Evolutionary conservation across 2,888 invertebrate genomes (phyloP).

Genomic region (Agrotis ipsilon): DNA sequence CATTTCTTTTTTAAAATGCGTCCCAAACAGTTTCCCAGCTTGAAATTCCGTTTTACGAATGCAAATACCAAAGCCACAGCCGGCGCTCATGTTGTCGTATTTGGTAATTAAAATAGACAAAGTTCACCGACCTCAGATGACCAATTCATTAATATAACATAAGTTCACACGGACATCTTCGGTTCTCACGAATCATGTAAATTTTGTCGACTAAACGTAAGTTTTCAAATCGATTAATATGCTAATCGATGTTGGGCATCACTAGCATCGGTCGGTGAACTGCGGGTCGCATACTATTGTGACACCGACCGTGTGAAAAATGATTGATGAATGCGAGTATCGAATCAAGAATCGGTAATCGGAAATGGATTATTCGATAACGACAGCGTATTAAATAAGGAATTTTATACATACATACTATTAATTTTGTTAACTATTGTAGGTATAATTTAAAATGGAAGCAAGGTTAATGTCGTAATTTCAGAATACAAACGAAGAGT

Average conservation of each 20-base stretch:
- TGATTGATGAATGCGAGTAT: constrained; percentile 82
- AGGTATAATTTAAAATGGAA: constrained; percentile 40
- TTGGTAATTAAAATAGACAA: constrained; percentile 83
- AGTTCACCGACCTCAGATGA: constrained; percentile 86
- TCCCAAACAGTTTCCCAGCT: constrained; percentile 12
- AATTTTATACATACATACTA: constrained; percentile 56
- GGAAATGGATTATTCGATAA: constrained; percentile 71
- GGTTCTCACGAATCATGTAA: constrained; percentile 91
- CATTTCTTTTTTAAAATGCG: constrained; percentile 26
- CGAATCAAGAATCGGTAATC: constrained; percentile 70
- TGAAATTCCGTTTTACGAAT: constrained; percentile 54
- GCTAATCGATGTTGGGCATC: constrained; percentile 88
- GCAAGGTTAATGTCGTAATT: constrained; percentile 53
- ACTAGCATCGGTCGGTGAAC: constrained; percentile 89
- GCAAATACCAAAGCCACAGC: constrained; percentile 44
- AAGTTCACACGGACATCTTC: constrained; percentile 88
- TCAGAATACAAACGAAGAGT: constrained; percentile 38
- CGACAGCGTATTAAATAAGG: constrained; percentile 47
- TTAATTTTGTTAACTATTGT: constrained; percentile 19
- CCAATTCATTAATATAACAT: constrained; percentile 91
- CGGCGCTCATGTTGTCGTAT: constrained; percentile 70
- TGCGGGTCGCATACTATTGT: constrained; percentile 83
- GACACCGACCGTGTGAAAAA: constrained; percentile 97
- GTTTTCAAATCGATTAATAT: constrained; percentile 91
- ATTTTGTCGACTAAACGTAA: constrained; percentile 90